phyloP scores from a whole-genome alignment of 2,797 vertebrate species.

The Molothrus aeneus region DNA sequence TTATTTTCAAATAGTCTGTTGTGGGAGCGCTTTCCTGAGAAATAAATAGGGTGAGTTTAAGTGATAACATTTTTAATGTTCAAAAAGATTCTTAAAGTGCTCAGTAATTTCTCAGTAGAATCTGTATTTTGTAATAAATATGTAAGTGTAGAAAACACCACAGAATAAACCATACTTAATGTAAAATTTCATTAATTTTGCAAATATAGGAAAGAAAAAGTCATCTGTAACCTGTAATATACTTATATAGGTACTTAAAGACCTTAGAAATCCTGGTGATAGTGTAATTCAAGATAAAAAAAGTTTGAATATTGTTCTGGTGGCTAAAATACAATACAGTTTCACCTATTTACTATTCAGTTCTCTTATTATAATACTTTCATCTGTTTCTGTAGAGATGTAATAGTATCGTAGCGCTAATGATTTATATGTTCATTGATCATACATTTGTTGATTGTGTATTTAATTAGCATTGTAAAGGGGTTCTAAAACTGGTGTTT shows the following conservation, averaged over 20 bases:
- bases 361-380: background rate
- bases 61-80: background rate
- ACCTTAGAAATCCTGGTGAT: background rate
- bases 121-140: background rate
- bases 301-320: background rate
- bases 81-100: background rate
- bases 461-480: background rate
- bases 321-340: background rate
- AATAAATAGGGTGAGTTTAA: background rate
- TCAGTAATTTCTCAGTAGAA: background rate
- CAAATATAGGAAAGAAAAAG: background rate
- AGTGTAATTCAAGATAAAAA: background rate
- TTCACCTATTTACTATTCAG: background rate
- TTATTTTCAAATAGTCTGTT: background rate
- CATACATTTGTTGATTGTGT: background rate
- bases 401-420: background rate
- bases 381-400: background rate
- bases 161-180: background rate
- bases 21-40: background rate
- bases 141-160: too few species aligned
- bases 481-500: background rate
- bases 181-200: background rate
- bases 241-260: background rate
- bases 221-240: background rate
- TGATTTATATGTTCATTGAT: background rate